These are phyloP conservation scores for Baccha elongata DNA, from an alignment of 2,888 invertebrate genomes.

Conservation along the genomic window DNA sequence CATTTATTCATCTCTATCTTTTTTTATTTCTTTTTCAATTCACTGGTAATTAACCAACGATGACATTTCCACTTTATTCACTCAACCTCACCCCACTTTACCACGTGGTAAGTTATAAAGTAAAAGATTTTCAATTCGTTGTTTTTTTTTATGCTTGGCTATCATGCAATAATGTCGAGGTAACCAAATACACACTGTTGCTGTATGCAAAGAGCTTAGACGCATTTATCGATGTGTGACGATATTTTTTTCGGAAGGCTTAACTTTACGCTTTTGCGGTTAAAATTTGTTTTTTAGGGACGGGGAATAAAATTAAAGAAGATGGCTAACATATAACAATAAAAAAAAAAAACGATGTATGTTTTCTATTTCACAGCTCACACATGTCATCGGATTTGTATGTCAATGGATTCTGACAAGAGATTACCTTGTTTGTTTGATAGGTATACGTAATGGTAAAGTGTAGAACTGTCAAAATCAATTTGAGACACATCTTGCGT, in stretches of 20 bases:
- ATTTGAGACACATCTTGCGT: conserved; percentile 61
- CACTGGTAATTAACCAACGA: conserved; percentile 71
- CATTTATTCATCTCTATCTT: not conserved
- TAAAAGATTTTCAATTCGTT: conserved; percentile 42
- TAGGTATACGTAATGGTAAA: not conserved
- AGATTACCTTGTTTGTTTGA: conserved; percentile 4
- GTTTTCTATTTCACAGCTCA: conserved; percentile 34
- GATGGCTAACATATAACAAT: conserved; percentile 20
- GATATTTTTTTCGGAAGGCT: conserved; percentile 65
- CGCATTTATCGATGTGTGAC: conserved; percentile 66
- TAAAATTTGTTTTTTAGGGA: conserved; percentile 36
- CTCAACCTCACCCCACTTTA: not conserved
- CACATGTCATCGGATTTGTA: conserved; percentile 35
- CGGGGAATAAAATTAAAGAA: not conserved
- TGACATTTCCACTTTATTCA: conserved; percentile 67
- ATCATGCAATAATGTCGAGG: conserved; percentile 70
- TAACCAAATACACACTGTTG: conserved; percentile 58
- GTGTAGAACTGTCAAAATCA: conserved; percentile 56
- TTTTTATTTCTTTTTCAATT: conserved; percentile 61
- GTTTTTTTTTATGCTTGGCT: conserved; percentile 39
- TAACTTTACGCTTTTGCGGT: conserved; percentile 66
- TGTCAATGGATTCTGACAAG: conserved; percentile 31
- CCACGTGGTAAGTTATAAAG: conserved; percentile 30
- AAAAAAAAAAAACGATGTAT: not conserved
- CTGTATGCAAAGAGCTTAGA: conserved; percentile 30